Evolutionary conservation across 2,797 vertebrate genomes (phyloP), one percentile per base, ranked within the genome.

Genomic region (Malacoraja senta): DNA sequence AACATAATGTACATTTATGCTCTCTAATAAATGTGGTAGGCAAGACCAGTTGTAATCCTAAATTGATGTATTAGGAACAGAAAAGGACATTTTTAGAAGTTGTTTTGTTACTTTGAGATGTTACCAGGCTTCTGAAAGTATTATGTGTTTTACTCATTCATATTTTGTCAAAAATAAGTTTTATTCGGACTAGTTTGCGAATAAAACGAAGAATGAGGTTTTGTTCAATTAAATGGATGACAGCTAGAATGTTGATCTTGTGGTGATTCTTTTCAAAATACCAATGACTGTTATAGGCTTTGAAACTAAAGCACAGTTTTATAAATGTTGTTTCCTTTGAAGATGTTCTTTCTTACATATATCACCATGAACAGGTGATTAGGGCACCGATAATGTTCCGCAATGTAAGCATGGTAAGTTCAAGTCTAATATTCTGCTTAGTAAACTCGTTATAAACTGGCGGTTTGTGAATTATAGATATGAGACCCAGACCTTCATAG

Each of bases 1-100:
- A 93, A 95, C 95, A 74, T 96, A 95, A 93, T 53, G 29, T 38
- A 95, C 93, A 35, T 26, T 0, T 74, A 74, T 74, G 76, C 0
- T 94, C 93, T 0, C 80, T 53, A 0, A 3, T 68, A 1, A 94
- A 19, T 6, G 63, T 7, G 53, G 6, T 53, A n/a, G 68, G 3
- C 38, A 76, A 44, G 24, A 3, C 38, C 71, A 29, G 90, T 35
- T 29, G 44, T 76, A 15, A 53, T 29, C 1, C 6, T 92, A 44
- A 53, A n/a, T 92, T 71, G 29, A 38, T 92, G 24, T 12, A 58
- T 92, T 76, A 13, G 38, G 68, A 53, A 92, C n/a, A 74, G 12
- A 24, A 58, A 92, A 53, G 10, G 13, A 76, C 26, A 26, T 92
- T 68, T 92, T 92, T 92, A 92, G 71, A 76, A 92, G 35, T 1